Conservation (phyloP, 2,888 invertebrate genomes). For the Cataglyphis altisquamis region DNA sequence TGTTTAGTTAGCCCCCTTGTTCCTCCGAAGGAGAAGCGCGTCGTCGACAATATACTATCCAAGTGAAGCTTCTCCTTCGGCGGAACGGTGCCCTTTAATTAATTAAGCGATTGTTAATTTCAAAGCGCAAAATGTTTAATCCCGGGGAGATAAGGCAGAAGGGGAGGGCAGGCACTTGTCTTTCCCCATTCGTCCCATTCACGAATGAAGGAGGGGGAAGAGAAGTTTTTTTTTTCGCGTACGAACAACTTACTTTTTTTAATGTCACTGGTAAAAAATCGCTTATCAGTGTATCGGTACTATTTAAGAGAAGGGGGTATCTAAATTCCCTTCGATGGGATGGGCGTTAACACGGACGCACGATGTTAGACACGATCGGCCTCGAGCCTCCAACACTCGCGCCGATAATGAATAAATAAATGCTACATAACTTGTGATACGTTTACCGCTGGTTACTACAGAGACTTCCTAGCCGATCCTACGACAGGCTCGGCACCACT, state of each 20-base stretch:
- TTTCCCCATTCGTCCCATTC: neutral
- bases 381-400: slow-evolving; percentile 77
- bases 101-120: slow-evolving; percentile 12
- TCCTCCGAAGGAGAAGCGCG: neutral
- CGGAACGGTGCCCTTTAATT: neutral
- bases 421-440: slow-evolving; percentile 86
- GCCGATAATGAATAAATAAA: slow-evolving; percentile 84
- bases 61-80: slow-evolving; percentile 3
- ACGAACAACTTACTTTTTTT: neutral
- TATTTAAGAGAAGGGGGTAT: neutral
- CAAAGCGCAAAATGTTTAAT: neutral
- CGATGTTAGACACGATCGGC: slow-evolving; percentile 36
- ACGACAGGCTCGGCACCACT: slow-evolving; percentile 83
- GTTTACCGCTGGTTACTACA: slow-evolving; percentile 87
- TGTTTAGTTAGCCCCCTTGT: neutral
- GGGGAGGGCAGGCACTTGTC: neutral
- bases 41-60: slow-evolving; percentile 6
- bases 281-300: neutral
- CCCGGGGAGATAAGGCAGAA: neutral
- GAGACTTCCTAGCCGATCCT: slow-evolving; percentile 85
- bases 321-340: slow-evolving; percentile 16
- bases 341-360: neutral
- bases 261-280: neutral
- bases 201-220: neutral
- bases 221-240: neutral